phyloP scores from a whole-genome alignment of 2,888 invertebrate genomes.

The Microplitis manilae region DNA sequence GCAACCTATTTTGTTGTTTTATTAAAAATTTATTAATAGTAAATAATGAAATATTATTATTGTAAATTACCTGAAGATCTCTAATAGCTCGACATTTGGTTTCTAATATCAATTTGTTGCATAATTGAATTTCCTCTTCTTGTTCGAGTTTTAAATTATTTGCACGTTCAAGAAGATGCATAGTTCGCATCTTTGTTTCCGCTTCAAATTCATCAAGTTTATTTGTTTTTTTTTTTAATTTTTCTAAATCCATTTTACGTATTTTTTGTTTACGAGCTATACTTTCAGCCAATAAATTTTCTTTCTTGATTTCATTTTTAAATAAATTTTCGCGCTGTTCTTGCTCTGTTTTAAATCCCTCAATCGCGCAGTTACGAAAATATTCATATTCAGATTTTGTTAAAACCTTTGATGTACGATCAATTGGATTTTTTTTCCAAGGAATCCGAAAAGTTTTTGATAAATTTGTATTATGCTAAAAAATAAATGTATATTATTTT shows the following conservation, averaged over 20 bases:
- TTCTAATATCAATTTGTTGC: constrained; percentile 85
- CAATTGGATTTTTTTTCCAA: constrained; percentile 45
- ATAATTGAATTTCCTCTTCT: constrained; percentile 80
- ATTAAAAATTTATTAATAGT: constrained; percentile 60
- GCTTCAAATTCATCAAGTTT: constrained; percentile 70
- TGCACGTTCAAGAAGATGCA: constrained; percentile 74
- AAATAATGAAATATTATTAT: neutral
- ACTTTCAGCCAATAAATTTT: constrained; percentile 59
- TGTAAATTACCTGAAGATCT: constrained; percentile 78
- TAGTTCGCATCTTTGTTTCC: constrained; percentile 72
- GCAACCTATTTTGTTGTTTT: constrained; percentile 56
- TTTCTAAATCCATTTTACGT: constrained; percentile 58
- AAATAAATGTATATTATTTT: neutral
- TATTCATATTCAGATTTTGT: constrained; percentile 75
- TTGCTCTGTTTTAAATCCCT: constrained; percentile 50
- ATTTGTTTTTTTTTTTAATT: constrained; percentile 49
- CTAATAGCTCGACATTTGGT: constrained; percentile 89
- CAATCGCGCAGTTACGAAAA: constrained; percentile 52
- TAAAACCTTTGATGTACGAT: constrained; percentile 74
- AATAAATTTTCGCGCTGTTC: constrained; percentile 53
- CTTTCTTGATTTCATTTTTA: constrained; percentile 54
- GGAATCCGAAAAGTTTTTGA: constrained; percentile 1
- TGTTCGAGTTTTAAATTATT: constrained; percentile 74
- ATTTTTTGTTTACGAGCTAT: constrained; percentile 63
- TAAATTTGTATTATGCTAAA: neutral